These are phyloP conservation scores for Anthopleura sola DNA, from an alignment of 64 coral and sea anemone species.

Conservation along the genomic window DNA sequence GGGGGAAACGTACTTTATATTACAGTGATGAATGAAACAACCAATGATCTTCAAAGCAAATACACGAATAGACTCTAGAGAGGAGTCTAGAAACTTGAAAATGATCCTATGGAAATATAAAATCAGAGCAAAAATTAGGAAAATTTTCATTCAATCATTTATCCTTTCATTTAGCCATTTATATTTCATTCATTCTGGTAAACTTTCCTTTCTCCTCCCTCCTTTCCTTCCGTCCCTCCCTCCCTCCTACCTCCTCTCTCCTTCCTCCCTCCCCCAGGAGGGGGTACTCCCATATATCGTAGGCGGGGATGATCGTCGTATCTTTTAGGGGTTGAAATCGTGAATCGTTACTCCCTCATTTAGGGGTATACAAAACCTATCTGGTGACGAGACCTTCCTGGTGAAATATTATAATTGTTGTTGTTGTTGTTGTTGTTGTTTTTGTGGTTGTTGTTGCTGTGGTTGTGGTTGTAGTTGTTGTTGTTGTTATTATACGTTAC, in stretches of 20 bases:
- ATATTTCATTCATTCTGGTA: neutral
- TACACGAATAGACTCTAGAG: constrained; percentile 79
- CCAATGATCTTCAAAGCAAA: constrained; percentile 91
- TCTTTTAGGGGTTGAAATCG: too few relatives aligned
- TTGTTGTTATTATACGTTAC: too few relatives aligned
- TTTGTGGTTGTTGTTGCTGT: too few relatives aligned
- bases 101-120: constrained; percentile 45
- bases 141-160: neutral
- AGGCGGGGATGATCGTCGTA: too few relatives aligned
- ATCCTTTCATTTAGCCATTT: neutral
- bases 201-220: neutral
- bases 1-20: constrained; percentile 27
- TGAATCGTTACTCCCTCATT: too few relatives aligned
- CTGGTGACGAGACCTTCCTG: too few relatives aligned
- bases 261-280: neutral
- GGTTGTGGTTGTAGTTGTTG: too few relatives aligned
- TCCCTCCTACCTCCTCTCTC: neutral
- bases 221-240: neutral
- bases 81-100: constrained; percentile 80
- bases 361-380: too few relatives aligned
- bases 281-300: too few relatives aligned
- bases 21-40: constrained; percentile 81
- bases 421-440: too few relatives aligned
- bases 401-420: too few relatives aligned
- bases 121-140: neutral